Percentiles rank a stretch among this genome's conserved stretches.
These are phyloP conservation scores for Drosophila erecta DNA, from an alignment of 1,140 invertebrate genomes.

Conservation along the genomic window DNA sequence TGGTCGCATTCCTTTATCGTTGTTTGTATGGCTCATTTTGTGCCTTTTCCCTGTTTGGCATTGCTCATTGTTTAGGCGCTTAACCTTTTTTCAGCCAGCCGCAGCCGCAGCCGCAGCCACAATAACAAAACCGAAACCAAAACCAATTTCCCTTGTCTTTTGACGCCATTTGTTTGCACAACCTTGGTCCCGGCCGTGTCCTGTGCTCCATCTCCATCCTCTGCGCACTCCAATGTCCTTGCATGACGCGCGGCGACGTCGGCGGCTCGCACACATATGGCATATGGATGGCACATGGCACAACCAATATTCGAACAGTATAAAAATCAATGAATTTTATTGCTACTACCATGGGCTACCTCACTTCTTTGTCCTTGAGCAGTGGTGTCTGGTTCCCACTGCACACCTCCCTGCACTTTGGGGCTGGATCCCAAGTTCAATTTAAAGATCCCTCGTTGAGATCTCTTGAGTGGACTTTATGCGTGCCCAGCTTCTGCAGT, in stretches of 20 bases:
- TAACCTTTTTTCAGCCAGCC: slow-evolving; percentile 68
- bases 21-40: slow-evolving; percentile 67
- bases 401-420: slow-evolving; percentile 46
- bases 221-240: slow-evolving; percentile 15
- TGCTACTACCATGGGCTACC: slow-evolving; percentile 49
- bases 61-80: slow-evolving; percentile 77
- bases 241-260: slow-evolving; percentile 41
- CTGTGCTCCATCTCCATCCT: neutral
- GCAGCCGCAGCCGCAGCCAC: slow-evolving; percentile 27
- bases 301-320: slow-evolving; percentile 57
- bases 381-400: slow-evolving; percentile 30
- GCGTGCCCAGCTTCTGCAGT: too few relatives aligned
- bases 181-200: slow-evolving; percentile 51
- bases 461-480: too few relatives aligned
- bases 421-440: neutral
- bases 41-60: slow-evolving; percentile 72
- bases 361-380: slow-evolving; percentile 14
- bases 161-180: slow-evolving; percentile 76
- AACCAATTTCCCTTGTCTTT: slow-evolving; percentile 71
- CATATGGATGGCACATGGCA: slow-evolving; percentile 13
- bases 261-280: slow-evolving; percentile 39
- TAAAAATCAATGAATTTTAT: slow-evolving; percentile 79
- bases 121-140: slow-evolving; percentile 53
- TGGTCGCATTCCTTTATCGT: slow-evolving; percentile 32
- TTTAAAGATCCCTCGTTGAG: neutral